These are phyloP conservation scores for Riparia riparia DNA, from an alignment of 2,113 vertebrate genomes.

Conservation along the genomic window DNA sequence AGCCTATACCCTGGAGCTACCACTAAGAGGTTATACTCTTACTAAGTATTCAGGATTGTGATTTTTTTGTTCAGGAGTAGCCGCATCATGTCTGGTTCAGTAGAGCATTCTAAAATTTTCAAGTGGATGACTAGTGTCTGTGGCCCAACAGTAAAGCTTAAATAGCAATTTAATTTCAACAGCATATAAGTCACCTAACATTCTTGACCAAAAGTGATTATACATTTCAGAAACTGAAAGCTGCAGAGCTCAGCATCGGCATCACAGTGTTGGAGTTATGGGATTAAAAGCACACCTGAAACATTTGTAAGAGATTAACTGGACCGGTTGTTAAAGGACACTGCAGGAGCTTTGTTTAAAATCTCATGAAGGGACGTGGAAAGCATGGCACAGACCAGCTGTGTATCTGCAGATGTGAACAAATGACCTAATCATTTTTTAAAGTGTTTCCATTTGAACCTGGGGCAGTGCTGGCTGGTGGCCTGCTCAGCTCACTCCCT, in stretches of 20 bases:
- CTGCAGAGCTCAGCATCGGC: neutral
- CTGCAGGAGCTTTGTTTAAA: neutral
- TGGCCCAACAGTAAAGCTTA: neutral
- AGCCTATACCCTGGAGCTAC: neutral
- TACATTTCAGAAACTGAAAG: neutral
- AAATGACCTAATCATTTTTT: neutral
- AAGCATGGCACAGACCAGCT: neutral
- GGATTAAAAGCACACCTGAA: neutral
- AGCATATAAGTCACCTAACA: neutral
- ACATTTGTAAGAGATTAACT: neutral
- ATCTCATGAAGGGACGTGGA: neutral
- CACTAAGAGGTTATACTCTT: neutral
- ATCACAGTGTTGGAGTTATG: neutral
- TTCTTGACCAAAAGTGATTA: neutral
- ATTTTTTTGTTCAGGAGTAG: neutral
- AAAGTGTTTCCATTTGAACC: neutral
- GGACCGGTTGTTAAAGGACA: neutral
- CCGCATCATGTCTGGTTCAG: neutral
- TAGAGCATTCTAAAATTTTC: neutral
- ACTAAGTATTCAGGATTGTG: neutral
- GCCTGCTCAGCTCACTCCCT: neutral
- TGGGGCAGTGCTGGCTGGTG: neutral
- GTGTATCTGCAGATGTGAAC: neutral
- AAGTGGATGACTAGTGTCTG: neutral
- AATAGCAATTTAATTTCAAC: neutral